These are phyloP conservation scores for Scaeva pyrastri DNA, from an alignment of 2,888 invertebrate genomes.

Conservation along the genomic window DNA sequence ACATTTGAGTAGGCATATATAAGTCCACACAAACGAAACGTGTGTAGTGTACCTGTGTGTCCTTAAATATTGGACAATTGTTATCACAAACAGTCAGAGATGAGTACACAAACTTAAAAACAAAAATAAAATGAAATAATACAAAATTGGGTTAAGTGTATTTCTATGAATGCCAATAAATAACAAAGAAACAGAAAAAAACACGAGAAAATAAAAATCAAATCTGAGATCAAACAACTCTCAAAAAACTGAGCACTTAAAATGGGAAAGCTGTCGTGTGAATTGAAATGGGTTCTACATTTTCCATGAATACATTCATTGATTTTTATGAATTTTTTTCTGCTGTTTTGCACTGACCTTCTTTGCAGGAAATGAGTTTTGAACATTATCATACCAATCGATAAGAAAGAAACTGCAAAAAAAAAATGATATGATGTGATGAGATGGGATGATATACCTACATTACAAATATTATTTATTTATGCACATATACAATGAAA, in stretches of 20 bases:
- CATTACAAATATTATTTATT: background rate
- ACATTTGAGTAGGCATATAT: no score
- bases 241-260: constrained; percentile 15
- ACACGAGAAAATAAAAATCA: background rate
- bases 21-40: no score
- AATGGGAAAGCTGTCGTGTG: constrained; percentile 20
- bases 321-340: background rate
- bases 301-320: constrained; percentile 17
- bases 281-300: constrained; percentile 12
- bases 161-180: background rate
- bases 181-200: no score
- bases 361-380: constrained; percentile 9
- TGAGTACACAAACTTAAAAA: background rate
- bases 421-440: background rate
- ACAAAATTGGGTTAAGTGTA: constrained; percentile 13
- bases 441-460: no score
- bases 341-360: constrained; percentile 17
- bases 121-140: constrained; percentile 6
- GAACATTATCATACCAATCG: constrained; percentile 4
- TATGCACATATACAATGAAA: background rate
- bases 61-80: background rate
- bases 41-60: no score
- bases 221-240: constrained; percentile 15
- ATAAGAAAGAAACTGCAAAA: background rate
- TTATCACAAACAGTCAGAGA: background rate